These are phyloP conservation scores for Mesochorus sp. DNA, from an alignment of 2,888 invertebrate genomes.

Conservation along the genomic window DNA sequence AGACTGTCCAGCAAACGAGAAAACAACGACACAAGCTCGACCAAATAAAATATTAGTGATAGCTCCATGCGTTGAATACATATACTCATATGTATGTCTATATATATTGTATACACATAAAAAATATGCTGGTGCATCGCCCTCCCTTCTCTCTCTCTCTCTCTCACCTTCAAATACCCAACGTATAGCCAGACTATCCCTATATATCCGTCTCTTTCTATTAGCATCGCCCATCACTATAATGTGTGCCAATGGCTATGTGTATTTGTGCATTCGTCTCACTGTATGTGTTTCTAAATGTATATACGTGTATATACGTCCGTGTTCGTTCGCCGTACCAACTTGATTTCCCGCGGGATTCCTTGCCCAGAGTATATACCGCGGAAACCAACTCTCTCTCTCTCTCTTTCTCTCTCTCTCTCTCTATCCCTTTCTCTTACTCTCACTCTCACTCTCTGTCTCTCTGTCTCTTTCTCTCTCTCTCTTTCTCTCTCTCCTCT, in stretches of 20 bases:
- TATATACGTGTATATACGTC: slow-evolving; percentile 45
- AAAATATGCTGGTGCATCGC: slow-evolving; percentile 24
- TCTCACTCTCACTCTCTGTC: background rate
- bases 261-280: slow-evolving; percentile 19
- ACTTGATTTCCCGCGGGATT: slow-evolving; percentile 80
- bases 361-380: slow-evolving; percentile 63
- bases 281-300: slow-evolving; percentile 19
- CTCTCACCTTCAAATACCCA: background rate
- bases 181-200: slow-evolving; percentile 12
- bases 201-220: slow-evolving; percentile 3
- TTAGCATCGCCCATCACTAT: slow-evolving; percentile 30
- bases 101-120: background rate
- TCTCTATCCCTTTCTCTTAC: background rate
- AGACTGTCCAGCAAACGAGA: slow-evolving; percentile 48
- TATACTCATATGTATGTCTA: background rate
- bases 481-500: slow-evolving; percentile 14
- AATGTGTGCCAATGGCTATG: slow-evolving; percentile 25
- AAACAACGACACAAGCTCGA: slow-evolving; percentile 63
- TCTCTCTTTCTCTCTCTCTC: background rate
- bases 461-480: background rate
- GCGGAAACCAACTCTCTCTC: slow-evolving; percentile 6
- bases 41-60: slow-evolving; percentile 75
- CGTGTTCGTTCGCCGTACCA: slow-evolving; percentile 54
- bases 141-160: background rate
- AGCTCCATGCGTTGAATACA: slow-evolving; percentile 56